A percentile compares a stretch with the other conserved stretches of the same genome.
phyloP scores from a whole-genome alignment of 2,113 vertebrate genomes.

The Bufo bufo region DNA sequence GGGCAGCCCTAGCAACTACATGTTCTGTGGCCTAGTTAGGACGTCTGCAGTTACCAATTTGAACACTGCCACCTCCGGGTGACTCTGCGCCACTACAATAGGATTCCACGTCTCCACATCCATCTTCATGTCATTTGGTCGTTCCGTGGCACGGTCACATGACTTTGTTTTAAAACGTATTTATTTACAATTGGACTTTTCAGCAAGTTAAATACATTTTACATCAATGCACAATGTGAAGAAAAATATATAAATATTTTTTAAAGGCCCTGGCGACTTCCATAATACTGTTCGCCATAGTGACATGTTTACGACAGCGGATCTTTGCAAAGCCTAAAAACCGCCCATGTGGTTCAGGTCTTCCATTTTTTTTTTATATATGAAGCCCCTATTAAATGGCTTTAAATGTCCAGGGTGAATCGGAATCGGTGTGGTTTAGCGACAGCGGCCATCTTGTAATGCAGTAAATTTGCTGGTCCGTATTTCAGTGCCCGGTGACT shows the following conservation, averaged over 20 bases:
- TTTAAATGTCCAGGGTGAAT: background rate
- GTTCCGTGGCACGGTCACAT: background rate
- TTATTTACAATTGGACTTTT: slow-evolving; percentile 15
- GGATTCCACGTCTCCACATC: background rate
- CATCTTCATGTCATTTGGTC: background rate
- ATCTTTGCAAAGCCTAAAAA: background rate
- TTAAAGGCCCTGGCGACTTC: background rate
- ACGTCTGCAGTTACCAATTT: background rate
- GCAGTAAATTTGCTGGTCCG: background rate
- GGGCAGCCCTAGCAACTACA: background rate
- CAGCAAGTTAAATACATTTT: background rate
- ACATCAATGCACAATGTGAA: background rate
- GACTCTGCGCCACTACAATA: background rate
- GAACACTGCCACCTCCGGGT: background rate
- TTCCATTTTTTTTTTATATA: background rate
- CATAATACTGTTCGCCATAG: background rate
- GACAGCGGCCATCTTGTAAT: background rate
- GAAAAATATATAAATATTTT: background rate
- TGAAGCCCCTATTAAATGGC: background rate
- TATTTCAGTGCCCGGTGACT: background rate
- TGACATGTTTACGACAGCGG: background rate
- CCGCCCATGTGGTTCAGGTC: background rate
- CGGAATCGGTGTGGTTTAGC: background rate
- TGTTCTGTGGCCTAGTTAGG: background rate
- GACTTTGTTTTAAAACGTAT: background rate